Percentiles rank a stretch among this genome's conserved stretches.
These are phyloP conservation scores for Orgyia antiqua DNA, from an alignment of 2,888 invertebrate species.

Conservation along the genomic window DNA sequence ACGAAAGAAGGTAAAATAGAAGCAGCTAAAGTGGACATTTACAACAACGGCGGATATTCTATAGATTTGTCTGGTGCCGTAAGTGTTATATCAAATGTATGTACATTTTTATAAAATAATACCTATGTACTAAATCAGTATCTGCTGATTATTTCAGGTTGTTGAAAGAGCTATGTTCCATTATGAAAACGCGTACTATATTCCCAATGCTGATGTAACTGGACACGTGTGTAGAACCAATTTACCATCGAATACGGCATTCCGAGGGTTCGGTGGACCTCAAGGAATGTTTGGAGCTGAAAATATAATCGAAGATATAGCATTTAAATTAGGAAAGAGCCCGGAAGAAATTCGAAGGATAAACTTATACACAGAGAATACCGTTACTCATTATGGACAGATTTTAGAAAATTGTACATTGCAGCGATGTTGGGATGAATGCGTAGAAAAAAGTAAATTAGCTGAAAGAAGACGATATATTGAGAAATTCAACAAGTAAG, in stretches of 20 bases:
- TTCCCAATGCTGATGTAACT: slow-evolving; percentile 84
- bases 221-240: slow-evolving; percentile 92
- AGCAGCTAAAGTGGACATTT: slow-evolving; percentile 85
- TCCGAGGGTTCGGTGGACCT: slow-evolving; percentile 94
- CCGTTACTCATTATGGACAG: slow-evolving; percentile 88
- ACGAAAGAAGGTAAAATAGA: slow-evolving; percentile 85
- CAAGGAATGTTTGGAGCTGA: slow-evolving; percentile 94
- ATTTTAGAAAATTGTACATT: slow-evolving; percentile 84
- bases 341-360: slow-evolving; percentile 80
- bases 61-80: slow-evolving; percentile 88
- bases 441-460: slow-evolving; percentile 82
- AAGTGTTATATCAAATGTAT: slow-evolving; percentile 40
- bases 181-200: slow-evolving; percentile 89
- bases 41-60: slow-evolving; percentile 90
- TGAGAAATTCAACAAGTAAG: slow-evolving; percentile 84
- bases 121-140: neutral
- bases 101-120: too few relatives aligned
- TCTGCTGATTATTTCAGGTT: slow-evolving; percentile 75
- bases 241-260: slow-evolving; percentile 94
- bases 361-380: slow-evolving; percentile 90
- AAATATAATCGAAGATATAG: slow-evolving; percentile 86
- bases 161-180: slow-evolving; percentile 90
- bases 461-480: slow-evolving; percentile 76
- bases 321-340: slow-evolving; percentile 81
- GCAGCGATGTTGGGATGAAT: slow-evolving; percentile 88